phyloP scores from a whole-genome alignment of 2,113 vertebrate genomes.

The Malurus alboscapulatus region DNA sequence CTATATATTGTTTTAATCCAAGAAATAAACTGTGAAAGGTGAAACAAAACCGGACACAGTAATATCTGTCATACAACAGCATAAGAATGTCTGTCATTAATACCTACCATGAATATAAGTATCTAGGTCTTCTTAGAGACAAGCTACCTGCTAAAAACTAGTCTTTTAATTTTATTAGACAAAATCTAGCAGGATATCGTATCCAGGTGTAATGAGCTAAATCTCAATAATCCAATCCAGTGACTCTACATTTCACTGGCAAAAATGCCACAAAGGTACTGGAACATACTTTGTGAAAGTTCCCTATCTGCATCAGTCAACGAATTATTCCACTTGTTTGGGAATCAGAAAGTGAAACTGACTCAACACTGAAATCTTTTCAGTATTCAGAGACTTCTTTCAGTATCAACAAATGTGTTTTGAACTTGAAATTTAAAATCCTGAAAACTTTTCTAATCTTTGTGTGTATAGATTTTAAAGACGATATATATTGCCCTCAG shows the following conservation, averaged over 20 bases:
- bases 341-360: background rate
- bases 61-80: background rate
- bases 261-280: background rate
- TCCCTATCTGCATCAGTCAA: background rate
- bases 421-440: background rate
- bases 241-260: background rate
- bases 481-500: background rate
- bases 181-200: background rate
- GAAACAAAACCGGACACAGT: background rate
- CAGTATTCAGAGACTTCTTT: background rate
- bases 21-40: background rate
- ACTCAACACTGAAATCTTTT: background rate
- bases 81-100: too few species aligned
- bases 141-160: background rate
- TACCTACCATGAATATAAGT: background rate
- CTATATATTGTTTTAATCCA: background rate
- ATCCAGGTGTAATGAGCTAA: background rate
- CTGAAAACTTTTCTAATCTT: background rate
- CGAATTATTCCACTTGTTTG: background rate
- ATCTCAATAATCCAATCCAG: accelerated
- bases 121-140: background rate
- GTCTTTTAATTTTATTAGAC: background rate
- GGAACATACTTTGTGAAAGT: accelerated
- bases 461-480: background rate
- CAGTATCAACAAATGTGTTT: background rate